These are phyloP conservation scores for Rhinogobius similis DNA, from an alignment of 2,113 vertebrate species.

Conservation along the genomic window DNA sequence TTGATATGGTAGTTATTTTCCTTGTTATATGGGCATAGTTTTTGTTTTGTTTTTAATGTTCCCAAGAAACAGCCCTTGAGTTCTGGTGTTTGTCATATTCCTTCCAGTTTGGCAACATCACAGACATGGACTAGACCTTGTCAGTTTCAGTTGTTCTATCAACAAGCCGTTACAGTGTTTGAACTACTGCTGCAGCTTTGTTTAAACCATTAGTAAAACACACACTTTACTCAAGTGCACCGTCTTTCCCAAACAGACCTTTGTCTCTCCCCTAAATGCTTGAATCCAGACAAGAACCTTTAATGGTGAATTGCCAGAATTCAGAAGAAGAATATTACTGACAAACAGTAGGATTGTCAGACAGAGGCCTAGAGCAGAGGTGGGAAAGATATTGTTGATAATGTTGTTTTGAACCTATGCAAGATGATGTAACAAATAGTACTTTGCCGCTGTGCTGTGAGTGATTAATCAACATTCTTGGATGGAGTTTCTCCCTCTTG, in stretches of 20 bases:
- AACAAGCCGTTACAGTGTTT: constrained; percentile 15
- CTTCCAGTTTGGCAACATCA: constrained; percentile 18
- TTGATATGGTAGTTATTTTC: not conserved
- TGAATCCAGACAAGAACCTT: not conserved
- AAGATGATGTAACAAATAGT: too few relatives aligned
- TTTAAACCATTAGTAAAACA: constrained; percentile 24
- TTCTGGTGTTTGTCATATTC: constrained; percentile 18
- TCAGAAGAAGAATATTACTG: too few relatives aligned
- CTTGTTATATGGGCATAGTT: not conserved
- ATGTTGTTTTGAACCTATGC: not conserved
- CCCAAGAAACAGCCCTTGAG: not conserved
- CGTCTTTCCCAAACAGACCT: not conserved
- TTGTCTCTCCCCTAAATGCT: not conserved
- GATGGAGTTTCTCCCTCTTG: constrained; percentile 31
- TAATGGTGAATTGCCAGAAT: not conserved
- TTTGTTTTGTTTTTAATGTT: constrained; percentile 4
- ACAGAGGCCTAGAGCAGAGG: not conserved
- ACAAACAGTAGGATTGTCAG: too few relatives aligned
- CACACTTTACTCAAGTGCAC: constrained; percentile 3
- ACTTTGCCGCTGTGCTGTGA: not conserved
- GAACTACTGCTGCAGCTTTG: constrained; percentile 23
- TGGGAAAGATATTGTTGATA: not conserved
- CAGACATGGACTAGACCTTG: constrained; percentile 5
- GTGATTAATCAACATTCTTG: constrained; percentile 43
- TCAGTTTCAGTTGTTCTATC: not conserved